Percentiles rank a stretch among this genome's conserved stretches.
These are phyloP conservation scores for Bufotes viridis DNA, from an alignment of 2,797 vertebrate genomes.

Conservation along the genomic window DNA sequence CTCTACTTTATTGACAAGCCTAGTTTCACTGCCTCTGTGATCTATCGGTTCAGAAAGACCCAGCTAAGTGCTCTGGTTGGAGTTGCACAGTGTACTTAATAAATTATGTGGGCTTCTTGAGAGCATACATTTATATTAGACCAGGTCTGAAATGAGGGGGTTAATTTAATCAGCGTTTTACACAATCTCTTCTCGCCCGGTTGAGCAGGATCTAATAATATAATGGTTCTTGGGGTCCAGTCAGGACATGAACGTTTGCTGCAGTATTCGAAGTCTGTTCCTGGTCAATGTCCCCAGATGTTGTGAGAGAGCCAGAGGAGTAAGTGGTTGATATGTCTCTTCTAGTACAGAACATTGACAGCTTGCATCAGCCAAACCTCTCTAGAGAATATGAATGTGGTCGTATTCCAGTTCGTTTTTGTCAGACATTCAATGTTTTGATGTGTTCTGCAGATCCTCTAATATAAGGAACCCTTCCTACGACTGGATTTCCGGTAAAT, in stretches of 20 bases:
- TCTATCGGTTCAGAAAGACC: no score
- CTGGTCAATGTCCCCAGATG: not conserved
- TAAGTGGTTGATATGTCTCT: not conserved
- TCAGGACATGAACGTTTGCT: not conserved
- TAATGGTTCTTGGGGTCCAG: not conserved
- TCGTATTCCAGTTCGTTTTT: not conserved
- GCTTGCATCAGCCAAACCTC: not conserved
- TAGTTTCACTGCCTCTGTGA: no score
- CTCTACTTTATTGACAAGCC: no score
- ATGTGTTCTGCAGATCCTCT: not conserved
- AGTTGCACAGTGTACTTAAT: no score
- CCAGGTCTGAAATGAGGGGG: not conserved
- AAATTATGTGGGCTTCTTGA: no score
- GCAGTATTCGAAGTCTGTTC: not conserved
- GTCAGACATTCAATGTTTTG: not conserved
- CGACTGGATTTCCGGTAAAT: not conserved
- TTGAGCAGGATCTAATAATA: not conserved
- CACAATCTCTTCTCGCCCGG: not conserved
- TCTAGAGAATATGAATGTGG: not conserved
- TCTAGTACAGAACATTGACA: slow-evolving; percentile 19
- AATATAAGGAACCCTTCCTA: not conserved
- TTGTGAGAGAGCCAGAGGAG: not conserved
- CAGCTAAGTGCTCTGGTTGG: no score
- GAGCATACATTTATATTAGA: not conserved
- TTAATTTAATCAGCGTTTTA: not conserved